A percentile compares a stretch with the other conserved stretches of the same genome.
phyloP scores from a whole-genome alignment of 1,140 invertebrate genomes.

The Drosophila willistoni region DNA sequence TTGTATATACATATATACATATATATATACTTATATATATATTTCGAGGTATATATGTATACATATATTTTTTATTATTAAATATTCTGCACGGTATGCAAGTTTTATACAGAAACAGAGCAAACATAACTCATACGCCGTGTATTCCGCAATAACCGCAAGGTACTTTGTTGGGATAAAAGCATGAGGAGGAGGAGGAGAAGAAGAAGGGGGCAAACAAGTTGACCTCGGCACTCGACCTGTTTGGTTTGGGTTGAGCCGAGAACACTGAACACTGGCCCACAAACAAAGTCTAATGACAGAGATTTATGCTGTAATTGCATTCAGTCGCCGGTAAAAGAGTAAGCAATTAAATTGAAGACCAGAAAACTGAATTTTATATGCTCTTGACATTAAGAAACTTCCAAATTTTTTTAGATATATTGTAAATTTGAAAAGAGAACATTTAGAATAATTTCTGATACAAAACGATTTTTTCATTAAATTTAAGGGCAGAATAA shows the following conservation, averaged over 20 bases:
- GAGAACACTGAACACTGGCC: constrained; percentile 33
- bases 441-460: no score
- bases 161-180: constrained; percentile 2
- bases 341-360: constrained; percentile 5
- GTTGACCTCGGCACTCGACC: constrained; percentile 36
- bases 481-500: no score
- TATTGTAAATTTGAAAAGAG: neutral
- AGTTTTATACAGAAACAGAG: constrained; percentile 28
- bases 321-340: constrained; percentile 57
- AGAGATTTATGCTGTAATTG: constrained; percentile 79
- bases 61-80: constrained; percentile 44
- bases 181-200: neutral
- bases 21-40: neutral
- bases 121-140: constrained; percentile 68
- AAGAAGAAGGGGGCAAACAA: neutral
- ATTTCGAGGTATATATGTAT: neutral
- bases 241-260: constrained; percentile 27
- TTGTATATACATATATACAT: neutral
- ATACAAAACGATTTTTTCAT: no score
- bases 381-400: constrained; percentile 24
- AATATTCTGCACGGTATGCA: constrained; percentile 48
- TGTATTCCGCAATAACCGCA: constrained; percentile 54
- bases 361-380: constrained; percentile 17
- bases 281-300: constrained; percentile 79
- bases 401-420: neutral